A percentile compares a stretch with the other conserved stretches of the same genome.
Conservation (phyloP, 2,797 vertebrate genomes). For the Zonotrichia albicollis region DNA sequence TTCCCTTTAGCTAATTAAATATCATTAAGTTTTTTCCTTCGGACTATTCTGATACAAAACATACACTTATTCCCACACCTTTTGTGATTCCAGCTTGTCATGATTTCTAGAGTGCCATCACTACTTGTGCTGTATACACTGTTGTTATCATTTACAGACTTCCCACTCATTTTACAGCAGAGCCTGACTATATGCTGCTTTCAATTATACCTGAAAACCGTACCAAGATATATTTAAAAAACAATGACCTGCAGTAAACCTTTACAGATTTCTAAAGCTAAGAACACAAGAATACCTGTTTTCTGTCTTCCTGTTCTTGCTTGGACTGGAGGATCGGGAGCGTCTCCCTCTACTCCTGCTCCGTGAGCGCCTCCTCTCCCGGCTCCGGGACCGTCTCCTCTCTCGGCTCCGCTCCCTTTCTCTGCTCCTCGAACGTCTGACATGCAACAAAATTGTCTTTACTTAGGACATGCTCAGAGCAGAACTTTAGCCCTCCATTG, state of each 20-base stretch:
- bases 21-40: not conserved
- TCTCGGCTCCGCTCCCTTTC: constrained; percentile 93
- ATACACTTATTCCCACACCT: not conserved
- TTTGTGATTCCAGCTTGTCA: not conserved
- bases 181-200: not conserved
- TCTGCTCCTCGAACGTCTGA: constrained; percentile 91
- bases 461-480: not conserved
- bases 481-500: not conserved
- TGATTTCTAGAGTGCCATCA: not conserved
- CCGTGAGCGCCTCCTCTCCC: constrained; percentile 78
- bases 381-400: constrained; percentile 84
- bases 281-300: constrained; percentile 78
- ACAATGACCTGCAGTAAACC: not conserved
- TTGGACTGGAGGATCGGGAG: constrained; percentile 86
- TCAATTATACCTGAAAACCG: not conserved
- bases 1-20: not conserved
- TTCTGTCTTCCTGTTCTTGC: constrained; percentile 87
- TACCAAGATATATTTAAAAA: not conserved
- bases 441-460: not conserved
- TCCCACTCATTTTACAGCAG: not conserved
- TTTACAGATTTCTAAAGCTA: not conserved
- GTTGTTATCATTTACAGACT: not conserved
- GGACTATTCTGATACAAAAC: not conserved
- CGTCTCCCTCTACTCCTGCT: constrained; percentile 87
- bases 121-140: not conserved